Evolutionary conservation across 2,797 vertebrate species (phyloP).

Genomic region (Danio aesculapii): DNA sequence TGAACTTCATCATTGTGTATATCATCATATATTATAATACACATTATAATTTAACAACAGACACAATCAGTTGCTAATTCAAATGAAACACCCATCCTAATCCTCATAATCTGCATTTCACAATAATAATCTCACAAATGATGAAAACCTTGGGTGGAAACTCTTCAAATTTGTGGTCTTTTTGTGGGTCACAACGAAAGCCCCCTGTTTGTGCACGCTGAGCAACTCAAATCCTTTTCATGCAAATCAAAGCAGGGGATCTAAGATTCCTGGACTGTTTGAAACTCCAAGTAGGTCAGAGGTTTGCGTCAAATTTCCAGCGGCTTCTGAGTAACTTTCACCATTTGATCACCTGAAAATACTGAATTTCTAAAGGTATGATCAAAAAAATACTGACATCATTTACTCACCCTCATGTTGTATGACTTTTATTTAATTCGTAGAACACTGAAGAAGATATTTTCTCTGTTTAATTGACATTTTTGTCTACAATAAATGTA

Average conservation of each 20-base stretch:
- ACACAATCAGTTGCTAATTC: neutral
- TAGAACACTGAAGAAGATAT: neutral
- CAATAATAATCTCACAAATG: neutral
- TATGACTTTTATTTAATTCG: neutral
- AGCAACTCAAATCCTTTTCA: neutral
- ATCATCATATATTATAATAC: no score
- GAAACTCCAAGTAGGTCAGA: constrained; percentile 52
- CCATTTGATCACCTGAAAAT: neutral
- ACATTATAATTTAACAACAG: no score
- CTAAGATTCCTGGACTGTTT: constrained; percentile 49
- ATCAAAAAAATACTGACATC: neutral
- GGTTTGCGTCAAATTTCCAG: constrained; percentile 14
- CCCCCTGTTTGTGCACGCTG: constrained; percentile 41
- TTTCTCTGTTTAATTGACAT: no score
- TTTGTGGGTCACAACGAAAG: constrained; percentile 48
- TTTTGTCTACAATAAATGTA: no score
- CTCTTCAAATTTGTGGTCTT: constrained; percentile 12
- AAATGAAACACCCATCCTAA: neutral
- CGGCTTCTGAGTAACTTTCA: neutral
- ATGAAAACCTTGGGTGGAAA: neutral
- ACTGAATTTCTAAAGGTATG: neutral
- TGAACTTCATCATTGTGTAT: neutral
- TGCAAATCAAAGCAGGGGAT: constrained; percentile 11
- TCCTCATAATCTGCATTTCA: neutral
- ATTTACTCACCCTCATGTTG: neutral